Evolutionary conservation across 2,888 invertebrate genomes (phyloP), one percentile per base, ranked within the genome.

Genomic region (Lathronympha strigana): DNA sequence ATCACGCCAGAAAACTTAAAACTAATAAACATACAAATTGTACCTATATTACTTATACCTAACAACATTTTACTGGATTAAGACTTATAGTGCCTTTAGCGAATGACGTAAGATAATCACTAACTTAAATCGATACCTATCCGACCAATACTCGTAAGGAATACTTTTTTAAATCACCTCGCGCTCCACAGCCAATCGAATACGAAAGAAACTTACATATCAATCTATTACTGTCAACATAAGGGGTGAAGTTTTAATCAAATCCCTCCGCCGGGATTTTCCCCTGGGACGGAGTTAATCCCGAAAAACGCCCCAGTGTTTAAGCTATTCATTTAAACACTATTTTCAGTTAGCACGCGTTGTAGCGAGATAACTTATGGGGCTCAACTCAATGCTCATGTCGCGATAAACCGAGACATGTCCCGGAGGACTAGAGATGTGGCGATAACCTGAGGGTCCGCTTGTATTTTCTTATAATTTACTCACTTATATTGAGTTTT

Each of bases 181-280:
- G 71, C 71, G 72, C 67, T n/a, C 61, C 57, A 70, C 73, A 76
- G 75, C 74, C 73, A 73, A 77, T 74, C 71, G 68, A n/a, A n/a
- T n/a, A n/a, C n/a, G n/a, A 71, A 74, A 77, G 73, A 77, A 77
- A 75, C 72, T 76, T 72, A 72, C 75, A 74, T 87, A 86, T 88
- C 89, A 88, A 90, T 91, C 90, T 87, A 90, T 90, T 87, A 84
- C 85, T 86, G 88, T 85, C 90, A 87, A 86, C 89, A 87, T 80
- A 83, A 84, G 82, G 90, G 89, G 90, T 83, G 86, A 83, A 84
- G 31, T 58, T 90, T 90, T 87, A 90, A 90, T 90, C 86, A 89
- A 88, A 85, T 87, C 86, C 84, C 85, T 77, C 77, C 74, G 79
- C 84, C 87, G 83, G 85, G 84, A 86, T 82, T 80, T 77, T 79